Conservation (phyloP, 1,140 invertebrate species). For the Brachionus manjavacas region DNA sequence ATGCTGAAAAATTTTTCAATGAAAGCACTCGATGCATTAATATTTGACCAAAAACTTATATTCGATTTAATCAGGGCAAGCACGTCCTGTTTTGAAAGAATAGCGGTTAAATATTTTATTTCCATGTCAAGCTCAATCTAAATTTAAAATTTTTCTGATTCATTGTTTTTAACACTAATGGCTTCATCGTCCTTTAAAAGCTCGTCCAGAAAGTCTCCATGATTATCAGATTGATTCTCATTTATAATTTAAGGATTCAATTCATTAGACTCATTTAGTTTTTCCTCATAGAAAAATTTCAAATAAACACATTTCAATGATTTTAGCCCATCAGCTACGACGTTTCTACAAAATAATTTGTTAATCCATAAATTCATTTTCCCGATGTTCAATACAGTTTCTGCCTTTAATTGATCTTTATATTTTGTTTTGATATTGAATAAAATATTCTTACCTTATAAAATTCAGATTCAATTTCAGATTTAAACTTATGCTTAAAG, state of each 20-base stretch:
- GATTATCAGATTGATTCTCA: neutral
- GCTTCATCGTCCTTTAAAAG: neutral
- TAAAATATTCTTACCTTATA: neutral
- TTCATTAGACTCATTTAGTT: neutral
- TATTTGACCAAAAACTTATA: neutral
- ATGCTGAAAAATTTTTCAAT: constrained; percentile 5
- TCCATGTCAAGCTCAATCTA: neutral
- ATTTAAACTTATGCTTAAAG: neutral
- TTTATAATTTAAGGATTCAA: neutral
- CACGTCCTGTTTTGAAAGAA: neutral
- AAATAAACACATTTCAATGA: neutral
- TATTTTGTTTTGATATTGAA: neutral
- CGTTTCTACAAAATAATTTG: neutral
- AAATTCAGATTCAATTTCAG: neutral
- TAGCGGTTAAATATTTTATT: neutral
- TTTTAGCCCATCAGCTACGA: neutral
- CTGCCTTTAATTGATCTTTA: neutral
- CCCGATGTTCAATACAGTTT: neutral
- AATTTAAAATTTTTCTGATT: neutral
- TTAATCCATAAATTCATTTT: neutral
- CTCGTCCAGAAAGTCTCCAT: neutral
- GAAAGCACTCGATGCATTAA: neutral
- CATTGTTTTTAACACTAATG: neutral
- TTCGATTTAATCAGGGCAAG: neutral
- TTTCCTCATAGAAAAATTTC: neutral